These are phyloP conservation scores for Nicator chloris DNA, from an alignment of 2,113 vertebrate species.

Conservation along the genomic window DNA sequence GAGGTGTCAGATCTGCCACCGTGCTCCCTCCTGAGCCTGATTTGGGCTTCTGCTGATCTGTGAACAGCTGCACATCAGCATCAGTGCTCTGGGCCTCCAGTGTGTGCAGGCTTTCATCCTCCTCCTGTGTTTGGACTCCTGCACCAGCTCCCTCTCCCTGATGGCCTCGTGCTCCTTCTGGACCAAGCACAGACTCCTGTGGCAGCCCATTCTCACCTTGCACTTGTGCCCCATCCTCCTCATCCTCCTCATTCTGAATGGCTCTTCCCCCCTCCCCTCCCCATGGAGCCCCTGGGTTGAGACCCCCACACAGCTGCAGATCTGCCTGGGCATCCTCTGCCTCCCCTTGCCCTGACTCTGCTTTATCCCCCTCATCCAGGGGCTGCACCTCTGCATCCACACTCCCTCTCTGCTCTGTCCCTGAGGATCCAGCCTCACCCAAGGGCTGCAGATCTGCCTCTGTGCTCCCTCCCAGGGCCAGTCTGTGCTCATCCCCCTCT, in stretches of 20 bases:
- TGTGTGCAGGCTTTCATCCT: not conserved
- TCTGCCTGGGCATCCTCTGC: not conserved
- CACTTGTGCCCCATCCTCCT: not conserved
- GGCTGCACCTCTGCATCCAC: not conserved
- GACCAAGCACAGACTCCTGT: not conserved
- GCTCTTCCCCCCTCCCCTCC: rapidly evolving
- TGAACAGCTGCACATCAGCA: rapidly evolving
- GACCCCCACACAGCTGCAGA: rapidly evolving
- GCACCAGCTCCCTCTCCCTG: not conserved
- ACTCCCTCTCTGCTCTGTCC: not conserved
- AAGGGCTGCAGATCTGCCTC: not conserved
- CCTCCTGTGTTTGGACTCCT: rapidly evolving
- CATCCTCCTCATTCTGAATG: not conserved
- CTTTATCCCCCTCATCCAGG: rapidly evolving
- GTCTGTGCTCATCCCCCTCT: not conserved
- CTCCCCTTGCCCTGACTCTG: rapidly evolving
- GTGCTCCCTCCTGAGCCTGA: not conserved
- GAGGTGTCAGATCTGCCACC: not conserved
- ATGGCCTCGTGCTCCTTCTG: not conserved
- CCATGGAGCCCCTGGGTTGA: rapidly evolving
- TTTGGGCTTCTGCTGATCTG: not conserved
- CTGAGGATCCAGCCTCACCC: not conserved
- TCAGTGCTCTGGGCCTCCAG: not conserved
- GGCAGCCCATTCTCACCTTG: not conserved
- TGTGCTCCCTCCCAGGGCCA: not conserved